Percentiles rank a stretch among this genome's conserved stretches.
Conservation (phyloP, 2,797 vertebrate species). For the Cyprinodon diabolis region DNA sequence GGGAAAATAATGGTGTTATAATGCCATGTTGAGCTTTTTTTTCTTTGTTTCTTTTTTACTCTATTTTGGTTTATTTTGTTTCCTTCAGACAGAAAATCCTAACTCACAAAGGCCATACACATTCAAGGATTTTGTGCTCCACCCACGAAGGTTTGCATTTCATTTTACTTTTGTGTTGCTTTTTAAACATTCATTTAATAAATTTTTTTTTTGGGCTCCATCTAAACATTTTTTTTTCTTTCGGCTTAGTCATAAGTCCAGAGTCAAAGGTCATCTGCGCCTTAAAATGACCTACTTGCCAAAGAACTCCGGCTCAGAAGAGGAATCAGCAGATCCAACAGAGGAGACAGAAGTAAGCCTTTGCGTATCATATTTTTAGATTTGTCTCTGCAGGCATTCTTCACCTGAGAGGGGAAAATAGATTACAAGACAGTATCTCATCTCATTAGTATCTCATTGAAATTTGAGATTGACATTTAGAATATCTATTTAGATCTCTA, state of each 20-base stretch:
- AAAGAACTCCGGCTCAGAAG: slow-evolving; percentile 86
- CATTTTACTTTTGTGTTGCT: slow-evolving; percentile 12
- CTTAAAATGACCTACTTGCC: slow-evolving; percentile 98
- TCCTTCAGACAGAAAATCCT: slow-evolving; percentile 94
- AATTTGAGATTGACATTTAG: not conserved
- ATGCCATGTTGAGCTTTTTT: slow-evolving; percentile 6
- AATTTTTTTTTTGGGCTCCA: not conserved
- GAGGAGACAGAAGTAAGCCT: slow-evolving; percentile 87
- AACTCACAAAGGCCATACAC: slow-evolving; percentile 93
- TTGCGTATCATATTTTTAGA: not conserved
- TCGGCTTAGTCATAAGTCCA: slow-evolving; percentile 89
- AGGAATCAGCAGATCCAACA: slow-evolving; percentile 85
- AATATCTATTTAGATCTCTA: not conserved
- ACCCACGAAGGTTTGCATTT: slow-evolving; percentile 91
- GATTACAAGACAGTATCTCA: not conserved
- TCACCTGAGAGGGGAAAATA: not conserved
- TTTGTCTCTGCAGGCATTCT: not conserved
- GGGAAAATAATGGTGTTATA: slow-evolving; percentile 17
- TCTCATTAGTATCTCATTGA: not conserved
- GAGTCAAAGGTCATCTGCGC: slow-evolving; percentile 95
- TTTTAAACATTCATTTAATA: not conserved
- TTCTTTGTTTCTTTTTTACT: slow-evolving; percentile 33
- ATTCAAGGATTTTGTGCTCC: slow-evolving; percentile 98
- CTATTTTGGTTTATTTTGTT: slow-evolving; percentile 41
- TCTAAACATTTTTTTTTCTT: not conserved